Base-by-base conservation (phyloP, 2,888 invertebrate species). In the Autographa pulchrina region DNA sequence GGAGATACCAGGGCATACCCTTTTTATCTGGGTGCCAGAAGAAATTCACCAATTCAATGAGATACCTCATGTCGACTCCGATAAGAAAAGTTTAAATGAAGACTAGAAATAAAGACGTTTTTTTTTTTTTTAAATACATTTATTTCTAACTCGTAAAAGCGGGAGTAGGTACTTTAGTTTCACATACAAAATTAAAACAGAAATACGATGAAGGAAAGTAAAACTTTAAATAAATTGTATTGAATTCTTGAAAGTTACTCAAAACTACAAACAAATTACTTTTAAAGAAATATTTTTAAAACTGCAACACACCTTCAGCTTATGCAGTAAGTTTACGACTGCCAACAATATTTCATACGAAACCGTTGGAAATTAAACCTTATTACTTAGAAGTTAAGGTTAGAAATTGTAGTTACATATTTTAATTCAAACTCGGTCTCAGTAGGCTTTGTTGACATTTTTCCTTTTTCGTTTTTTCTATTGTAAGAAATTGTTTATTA, bases 381-480 rank as follows among this genome's bases (percentile, higher is more conserved):
- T 79, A 56, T 3, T 0, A 0, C 31, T 14, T 32, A 9, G 32
- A 0, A 52, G 66, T 65, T 75, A 72, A n/a, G 60, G 25, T 65
- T n/a, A 0, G 0, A 7, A 1, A 2, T 11, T 2, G 52, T 70
- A 68, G 18, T 68, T 31, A 62, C 65, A 70, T 75, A 75, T 73
- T 77, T 76, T 77, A 76, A 74, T 71, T 78, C 75, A 80, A 82
- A 76, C 83, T 80, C 78, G 84, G 85, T 74, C 78, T 72, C 82
- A 82, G 83, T 78, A 73, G 62, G 80, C 76, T 87, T 88, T 91
- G 91, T 91, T 92, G 91, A 92, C 90, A 90, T 92, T 90, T 90
- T 88, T 83, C 82, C 83, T 81, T 88, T 91, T 88, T 90, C 91
- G 88, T 89, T 91, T 89, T 91, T 79, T 87, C 91, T 90, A 91